Conservation (phyloP, 2,797 vertebrate genomes). For the Fringilla coelebs region DNA sequence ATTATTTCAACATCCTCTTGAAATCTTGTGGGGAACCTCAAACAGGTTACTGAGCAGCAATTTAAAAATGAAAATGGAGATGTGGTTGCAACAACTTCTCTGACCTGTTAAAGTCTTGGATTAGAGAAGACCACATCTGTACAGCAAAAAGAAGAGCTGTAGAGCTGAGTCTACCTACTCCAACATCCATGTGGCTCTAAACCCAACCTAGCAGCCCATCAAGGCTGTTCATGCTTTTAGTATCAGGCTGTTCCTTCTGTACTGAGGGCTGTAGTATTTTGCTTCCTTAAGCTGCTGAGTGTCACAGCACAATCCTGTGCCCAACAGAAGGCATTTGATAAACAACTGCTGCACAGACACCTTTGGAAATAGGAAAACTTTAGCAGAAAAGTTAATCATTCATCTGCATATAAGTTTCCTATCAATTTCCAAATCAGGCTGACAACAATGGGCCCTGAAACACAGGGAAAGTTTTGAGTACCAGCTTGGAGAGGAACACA, state of each 20-base stretch:
- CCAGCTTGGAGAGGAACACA: not conserved
- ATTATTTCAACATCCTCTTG: not conserved
- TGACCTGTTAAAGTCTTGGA: not conserved
- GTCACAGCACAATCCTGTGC: not conserved
- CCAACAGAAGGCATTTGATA: not conserved
- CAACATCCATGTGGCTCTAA: rapidly evolving
- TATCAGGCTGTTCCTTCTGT: not conserved
- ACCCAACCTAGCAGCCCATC: not conserved
- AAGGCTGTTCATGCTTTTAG: not conserved
- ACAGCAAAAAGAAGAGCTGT: not conserved
- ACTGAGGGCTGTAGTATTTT: not conserved
- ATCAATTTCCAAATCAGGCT: not conserved
- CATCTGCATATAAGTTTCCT: not conserved
- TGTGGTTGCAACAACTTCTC: not conserved
- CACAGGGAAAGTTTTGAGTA: not conserved
- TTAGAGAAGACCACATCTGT: not conserved
- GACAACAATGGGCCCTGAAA: not conserved
- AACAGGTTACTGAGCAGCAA: not conserved
- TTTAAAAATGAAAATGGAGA: not conserved
- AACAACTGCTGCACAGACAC: not conserved
- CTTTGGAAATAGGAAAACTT: not conserved
- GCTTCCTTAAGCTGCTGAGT: not conserved
- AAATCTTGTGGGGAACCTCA: not conserved
- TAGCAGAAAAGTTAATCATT: not conserved
- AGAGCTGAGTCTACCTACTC: not conserved